phyloP scores from a whole-genome alignment of 2,888 invertebrate species.

The Dioctria rufipes region DNA sequence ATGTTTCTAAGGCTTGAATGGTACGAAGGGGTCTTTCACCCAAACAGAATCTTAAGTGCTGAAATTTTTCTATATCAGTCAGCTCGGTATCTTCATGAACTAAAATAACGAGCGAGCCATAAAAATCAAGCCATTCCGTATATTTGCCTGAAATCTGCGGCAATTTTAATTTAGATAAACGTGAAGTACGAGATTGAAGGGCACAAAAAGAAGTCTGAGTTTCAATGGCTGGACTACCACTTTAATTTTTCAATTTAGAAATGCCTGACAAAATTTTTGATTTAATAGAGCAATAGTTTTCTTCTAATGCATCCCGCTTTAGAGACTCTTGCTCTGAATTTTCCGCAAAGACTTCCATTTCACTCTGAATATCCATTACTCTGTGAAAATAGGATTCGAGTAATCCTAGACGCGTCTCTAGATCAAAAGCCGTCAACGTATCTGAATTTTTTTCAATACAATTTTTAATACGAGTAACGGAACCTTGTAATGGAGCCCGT shows the following conservation, averaged over 20 bases:
- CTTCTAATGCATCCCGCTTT: background rate
- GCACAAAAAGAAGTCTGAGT: background rate
- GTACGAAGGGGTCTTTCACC: conserved; percentile 13
- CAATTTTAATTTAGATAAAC: conserved; percentile 41
- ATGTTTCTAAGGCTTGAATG: conserved; percentile 38
- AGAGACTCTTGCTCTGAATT: background rate
- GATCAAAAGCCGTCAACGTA: no score
- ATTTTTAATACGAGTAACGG: no score
- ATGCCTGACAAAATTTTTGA: background rate
- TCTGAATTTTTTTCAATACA: no score
- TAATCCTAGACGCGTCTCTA: no score
- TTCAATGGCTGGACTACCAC: background rate
- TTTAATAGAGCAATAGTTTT: background rate
- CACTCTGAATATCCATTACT: no score
- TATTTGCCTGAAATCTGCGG: conserved; percentile 36
- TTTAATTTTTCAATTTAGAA: background rate
- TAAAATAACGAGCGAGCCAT: conserved; percentile 27
- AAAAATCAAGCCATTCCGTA: conserved; percentile 49
- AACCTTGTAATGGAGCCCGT: no score
- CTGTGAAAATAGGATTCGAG: no score
- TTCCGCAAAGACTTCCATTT: no score
- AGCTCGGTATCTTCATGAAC: conserved; percentile 31
- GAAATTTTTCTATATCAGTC: conserved; percentile 43
- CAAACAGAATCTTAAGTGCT: conserved; percentile 43
- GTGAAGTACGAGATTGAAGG: background rate